Evolutionary conservation across 2,113 vertebrate species (phyloP).

Genomic region (Chascanopsetta lugubris): DNA sequence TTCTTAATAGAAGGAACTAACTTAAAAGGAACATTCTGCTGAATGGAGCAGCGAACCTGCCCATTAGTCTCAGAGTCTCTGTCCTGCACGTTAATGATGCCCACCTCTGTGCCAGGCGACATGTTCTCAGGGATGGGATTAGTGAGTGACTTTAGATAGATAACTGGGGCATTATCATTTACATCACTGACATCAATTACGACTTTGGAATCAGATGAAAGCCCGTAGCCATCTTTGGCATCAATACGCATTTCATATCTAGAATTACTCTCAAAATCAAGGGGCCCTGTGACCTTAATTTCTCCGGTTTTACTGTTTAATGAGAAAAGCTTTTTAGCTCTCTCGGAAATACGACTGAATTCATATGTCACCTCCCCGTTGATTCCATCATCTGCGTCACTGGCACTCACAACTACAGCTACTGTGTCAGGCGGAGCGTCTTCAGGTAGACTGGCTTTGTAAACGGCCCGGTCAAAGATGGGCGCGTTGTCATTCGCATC

Average conservation of each 20-base stretch:
- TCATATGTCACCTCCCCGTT: conserved; percentile 64
- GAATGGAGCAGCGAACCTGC: conserved; percentile 75
- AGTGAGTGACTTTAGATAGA: conserved; percentile 73
- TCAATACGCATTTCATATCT: conserved; percentile 62
- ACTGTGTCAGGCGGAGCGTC: conserved; percentile 46
- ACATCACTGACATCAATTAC: conserved; percentile 79
- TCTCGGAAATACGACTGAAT: conserved; percentile 54
- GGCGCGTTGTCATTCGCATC: conserved; percentile 78
- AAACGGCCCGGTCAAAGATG: conserved; percentile 63
- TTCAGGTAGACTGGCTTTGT: conserved; percentile 66
- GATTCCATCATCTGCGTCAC: conserved; percentile 72
- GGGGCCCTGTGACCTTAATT: conserved; percentile 18
- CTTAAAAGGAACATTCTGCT: conserved; percentile 73
- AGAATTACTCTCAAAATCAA: conserved; percentile 60
- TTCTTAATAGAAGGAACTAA: conserved; percentile 78
- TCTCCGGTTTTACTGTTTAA: conserved; percentile 48
- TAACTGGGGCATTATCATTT: conserved; percentile 82
- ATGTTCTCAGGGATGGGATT: conserved; percentile 71
- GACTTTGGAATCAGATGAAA: conserved; percentile 72
- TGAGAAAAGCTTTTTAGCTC: conserved; percentile 24
- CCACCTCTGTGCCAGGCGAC: conserved; percentile 75
- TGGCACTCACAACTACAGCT: conserved; percentile 75
- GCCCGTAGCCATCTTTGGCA: conserved; percentile 77
- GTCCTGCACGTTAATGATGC: conserved; percentile 81
- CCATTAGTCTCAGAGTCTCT: conserved; percentile 78